phyloP scores from a whole-genome alignment of 2,113 vertebrate genomes.

The Rhipidura dahli region DNA sequence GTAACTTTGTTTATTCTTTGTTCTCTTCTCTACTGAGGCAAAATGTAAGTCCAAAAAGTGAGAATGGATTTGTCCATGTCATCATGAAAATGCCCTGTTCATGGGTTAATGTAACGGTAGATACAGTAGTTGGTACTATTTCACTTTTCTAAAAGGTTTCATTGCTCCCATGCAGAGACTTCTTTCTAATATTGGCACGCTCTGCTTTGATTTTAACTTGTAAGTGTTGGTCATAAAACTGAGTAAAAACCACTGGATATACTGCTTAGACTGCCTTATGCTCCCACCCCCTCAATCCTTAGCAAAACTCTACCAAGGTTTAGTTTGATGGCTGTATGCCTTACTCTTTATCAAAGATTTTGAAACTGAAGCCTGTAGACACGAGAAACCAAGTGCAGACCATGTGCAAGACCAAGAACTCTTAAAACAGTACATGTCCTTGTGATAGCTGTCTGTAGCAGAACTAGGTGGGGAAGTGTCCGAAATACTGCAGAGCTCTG shows the following conservation, averaged over 20 bases:
- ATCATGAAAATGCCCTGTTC: not conserved
- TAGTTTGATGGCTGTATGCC: not conserved
- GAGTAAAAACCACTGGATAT: not conserved
- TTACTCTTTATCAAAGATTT: not conserved
- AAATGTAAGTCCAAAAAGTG: not conserved
- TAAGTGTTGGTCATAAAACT: not conserved
- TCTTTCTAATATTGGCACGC: not conserved
- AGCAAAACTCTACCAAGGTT: not conserved
- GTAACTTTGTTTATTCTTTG: not conserved
- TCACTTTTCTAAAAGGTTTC: not conserved
- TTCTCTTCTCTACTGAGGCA: not conserved
- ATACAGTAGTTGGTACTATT: not conserved
- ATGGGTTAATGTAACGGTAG: not conserved
- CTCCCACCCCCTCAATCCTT: not conserved
- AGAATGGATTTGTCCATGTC: not conserved
- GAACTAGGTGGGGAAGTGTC: not conserved
- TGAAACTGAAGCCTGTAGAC: not conserved
- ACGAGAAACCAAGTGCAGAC: not conserved
- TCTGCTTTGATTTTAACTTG: not conserved
- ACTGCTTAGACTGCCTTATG: not conserved
- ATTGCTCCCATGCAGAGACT: not conserved
- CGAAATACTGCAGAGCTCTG: not conserved
- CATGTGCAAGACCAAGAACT: not conserved
- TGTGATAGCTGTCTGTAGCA: not conserved
- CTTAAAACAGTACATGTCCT: not conserved